Evolutionary conservation across 2,888 invertebrate genomes (phyloP).

Genomic region (Drosophila macrospina): DNA sequence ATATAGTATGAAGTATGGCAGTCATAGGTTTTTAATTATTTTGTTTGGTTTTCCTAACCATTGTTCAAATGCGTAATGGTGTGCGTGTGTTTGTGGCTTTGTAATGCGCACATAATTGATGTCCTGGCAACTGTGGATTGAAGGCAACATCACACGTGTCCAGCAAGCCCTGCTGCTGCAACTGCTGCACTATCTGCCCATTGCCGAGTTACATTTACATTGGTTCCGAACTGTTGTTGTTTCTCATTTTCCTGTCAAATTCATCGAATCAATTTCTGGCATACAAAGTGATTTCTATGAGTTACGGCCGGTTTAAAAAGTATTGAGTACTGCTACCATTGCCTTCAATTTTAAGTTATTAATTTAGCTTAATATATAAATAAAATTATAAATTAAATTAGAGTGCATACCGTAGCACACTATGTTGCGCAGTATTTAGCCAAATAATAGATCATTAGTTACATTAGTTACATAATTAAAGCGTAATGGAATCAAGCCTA

Average conservation of each 20-base stretch:
- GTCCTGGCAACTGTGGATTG: constrained; percentile 47
- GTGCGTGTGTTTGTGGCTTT: constrained; percentile 41
- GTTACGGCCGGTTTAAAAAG: background rate
- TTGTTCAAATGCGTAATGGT: constrained; percentile 39
- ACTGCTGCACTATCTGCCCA: constrained; percentile 46
- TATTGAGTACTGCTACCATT: background rate
- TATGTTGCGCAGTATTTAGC: too few relatives aligned
- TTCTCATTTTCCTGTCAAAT: constrained; percentile 8
- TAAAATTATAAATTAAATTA: too few relatives aligned
- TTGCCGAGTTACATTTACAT: constrained; percentile 40
- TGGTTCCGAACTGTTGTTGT: constrained; percentile 17
- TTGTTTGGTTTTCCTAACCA: constrained; percentile 64
- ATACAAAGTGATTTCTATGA: background rate
- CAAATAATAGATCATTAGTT: too few relatives aligned
- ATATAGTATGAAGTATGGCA: constrained; percentile 56
- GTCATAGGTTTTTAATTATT: constrained; percentile 78
- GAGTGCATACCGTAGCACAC: too few relatives aligned
- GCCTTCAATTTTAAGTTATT: too few relatives aligned
- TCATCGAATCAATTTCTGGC: background rate
- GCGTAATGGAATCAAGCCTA: too few relatives aligned
- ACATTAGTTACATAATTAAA: too few relatives aligned
- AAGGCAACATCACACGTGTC: constrained; percentile 33
- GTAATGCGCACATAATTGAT: constrained; percentile 75
- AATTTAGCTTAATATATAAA: too few relatives aligned
- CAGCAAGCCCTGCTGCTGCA: constrained; percentile 1